Percentiles rank a stretch among this genome's conserved stretches.
phyloP scores from a whole-genome alignment of 2,888 invertebrate genomes.

The Diaperis boleti region DNA sequence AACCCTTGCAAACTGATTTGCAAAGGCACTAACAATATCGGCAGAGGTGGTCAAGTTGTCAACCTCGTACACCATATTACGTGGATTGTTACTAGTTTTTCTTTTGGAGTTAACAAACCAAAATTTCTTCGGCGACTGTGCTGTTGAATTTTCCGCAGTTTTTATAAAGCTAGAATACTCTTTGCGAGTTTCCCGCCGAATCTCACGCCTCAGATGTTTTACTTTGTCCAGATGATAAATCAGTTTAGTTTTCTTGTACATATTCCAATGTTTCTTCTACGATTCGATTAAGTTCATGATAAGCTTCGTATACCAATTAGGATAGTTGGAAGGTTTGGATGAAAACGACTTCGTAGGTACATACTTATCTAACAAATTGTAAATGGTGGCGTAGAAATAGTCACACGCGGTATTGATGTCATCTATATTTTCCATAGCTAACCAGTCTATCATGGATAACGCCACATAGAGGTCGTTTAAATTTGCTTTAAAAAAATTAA shows the following conservation, averaged over 20 bases:
- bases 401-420: not conserved
- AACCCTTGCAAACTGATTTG: no score
- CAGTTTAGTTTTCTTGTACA: not conserved
- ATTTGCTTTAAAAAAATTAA: not conserved
- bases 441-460: not conserved
- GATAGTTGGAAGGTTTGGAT: not conserved
- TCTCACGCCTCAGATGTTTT: not conserved
- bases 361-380: not conserved
- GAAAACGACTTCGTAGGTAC: not conserved
- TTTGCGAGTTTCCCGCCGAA: not conserved
- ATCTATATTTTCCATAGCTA: not conserved
- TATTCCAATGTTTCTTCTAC: not conserved
- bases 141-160: not conserved
- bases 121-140: not conserved
- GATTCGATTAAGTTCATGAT: not conserved
- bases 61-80: no score
- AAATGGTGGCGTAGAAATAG: not conserved
- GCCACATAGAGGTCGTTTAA: not conserved
- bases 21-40: no score
- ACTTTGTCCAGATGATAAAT: not conserved
- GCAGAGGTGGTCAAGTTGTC: no score
- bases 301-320: not conserved
- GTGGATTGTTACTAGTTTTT: not conserved
- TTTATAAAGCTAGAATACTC: not conserved
- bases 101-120: not conserved